These are phyloP conservation scores for Elegia similella DNA, from an alignment of 2,888 invertebrate species.

Conservation along the genomic window DNA sequence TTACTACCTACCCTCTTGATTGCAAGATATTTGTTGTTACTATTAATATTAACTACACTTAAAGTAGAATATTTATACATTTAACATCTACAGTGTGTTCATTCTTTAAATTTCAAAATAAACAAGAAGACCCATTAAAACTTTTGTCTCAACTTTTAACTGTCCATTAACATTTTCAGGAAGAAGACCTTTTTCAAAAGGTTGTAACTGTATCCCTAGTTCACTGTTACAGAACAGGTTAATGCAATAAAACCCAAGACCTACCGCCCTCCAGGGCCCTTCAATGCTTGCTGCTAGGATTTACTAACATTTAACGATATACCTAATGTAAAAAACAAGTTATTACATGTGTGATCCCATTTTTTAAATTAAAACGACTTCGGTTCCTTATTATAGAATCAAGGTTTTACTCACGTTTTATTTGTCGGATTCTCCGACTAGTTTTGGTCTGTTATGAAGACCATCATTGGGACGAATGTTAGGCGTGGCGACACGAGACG, in stretches of 20 bases:
- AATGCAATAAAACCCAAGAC: slow-evolving; percentile 55
- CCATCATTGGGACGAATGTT: too few relatives aligned
- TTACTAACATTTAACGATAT: slow-evolving; percentile 43
- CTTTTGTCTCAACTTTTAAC: background rate
- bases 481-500: too few relatives aligned
- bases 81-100: background rate
- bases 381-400: background rate
- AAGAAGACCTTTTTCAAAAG: slow-evolving; percentile 23
- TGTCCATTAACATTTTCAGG: slow-evolving; percentile 13
- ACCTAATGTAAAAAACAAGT: slow-evolving; percentile 27
- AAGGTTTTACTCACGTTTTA: too few relatives aligned
- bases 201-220: slow-evolving; percentile 23
- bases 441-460: too few relatives aligned
- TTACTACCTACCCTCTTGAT: too few relatives aligned
- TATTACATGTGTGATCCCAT: too few relatives aligned
- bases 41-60: too few relatives aligned
- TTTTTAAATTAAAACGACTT: too few relatives aligned
- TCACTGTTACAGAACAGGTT: slow-evolving; percentile 45
- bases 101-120: background rate
- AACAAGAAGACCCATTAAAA: background rate
- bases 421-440: too few relatives aligned
- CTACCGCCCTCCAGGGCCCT: slow-evolving; percentile 49
- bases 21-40: too few relatives aligned
- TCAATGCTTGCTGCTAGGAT: slow-evolving; percentile 35
- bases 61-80: too few relatives aligned